phyloP scores from a whole-genome alignment of 2,797 vertebrate genomes.

The Novumbra hubbsi region DNA sequence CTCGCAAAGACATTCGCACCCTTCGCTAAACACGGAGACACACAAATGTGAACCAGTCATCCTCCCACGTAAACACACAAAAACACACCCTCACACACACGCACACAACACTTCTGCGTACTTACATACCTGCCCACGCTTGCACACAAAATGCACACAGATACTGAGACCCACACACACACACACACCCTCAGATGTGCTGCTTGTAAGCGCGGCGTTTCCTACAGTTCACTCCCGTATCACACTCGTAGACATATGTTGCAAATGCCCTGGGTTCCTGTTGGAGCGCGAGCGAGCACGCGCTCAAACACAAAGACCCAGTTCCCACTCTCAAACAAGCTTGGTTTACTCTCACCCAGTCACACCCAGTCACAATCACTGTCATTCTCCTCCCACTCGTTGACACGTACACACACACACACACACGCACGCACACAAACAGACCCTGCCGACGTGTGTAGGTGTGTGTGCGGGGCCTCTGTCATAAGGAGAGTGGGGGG shows the following conservation, averaged over 20 bases:
- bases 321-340: background rate
- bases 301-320: background rate
- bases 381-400: slow-evolving; percentile 11
- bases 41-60: slow-evolving; percentile 48
- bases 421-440: background rate
- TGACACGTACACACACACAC: slow-evolving; percentile 15
- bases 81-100: slow-evolving; percentile 39
- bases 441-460: slow-evolving; percentile 28
- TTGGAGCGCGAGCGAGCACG: background rate
- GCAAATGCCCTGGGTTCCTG: background rate
- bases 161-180: slow-evolving; percentile 30
- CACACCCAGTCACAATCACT: slow-evolving; percentile 13
- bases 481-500: slow-evolving; percentile 41
- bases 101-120: slow-evolving; percentile 26
- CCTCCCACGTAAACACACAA: slow-evolving; percentile 45
- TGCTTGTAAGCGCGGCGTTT: background rate
- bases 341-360: background rate
- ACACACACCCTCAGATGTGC: slow-evolving; percentile 19
- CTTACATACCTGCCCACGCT: slow-evolving; percentile 52
- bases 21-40: slow-evolving; percentile 39
- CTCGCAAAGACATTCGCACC: slow-evolving; percentile 35
- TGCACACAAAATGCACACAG: slow-evolving; percentile 31
- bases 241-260: slow-evolving; percentile 3
- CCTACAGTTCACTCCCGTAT: background rate
- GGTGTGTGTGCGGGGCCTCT: slow-evolving; percentile 44